A percentile compares a stretch with the other conserved stretches of the same genome.
Evolutionary conservation across 2,113 vertebrate species (phyloP).

Genomic region (Leptobrachium leishanense): DNA sequence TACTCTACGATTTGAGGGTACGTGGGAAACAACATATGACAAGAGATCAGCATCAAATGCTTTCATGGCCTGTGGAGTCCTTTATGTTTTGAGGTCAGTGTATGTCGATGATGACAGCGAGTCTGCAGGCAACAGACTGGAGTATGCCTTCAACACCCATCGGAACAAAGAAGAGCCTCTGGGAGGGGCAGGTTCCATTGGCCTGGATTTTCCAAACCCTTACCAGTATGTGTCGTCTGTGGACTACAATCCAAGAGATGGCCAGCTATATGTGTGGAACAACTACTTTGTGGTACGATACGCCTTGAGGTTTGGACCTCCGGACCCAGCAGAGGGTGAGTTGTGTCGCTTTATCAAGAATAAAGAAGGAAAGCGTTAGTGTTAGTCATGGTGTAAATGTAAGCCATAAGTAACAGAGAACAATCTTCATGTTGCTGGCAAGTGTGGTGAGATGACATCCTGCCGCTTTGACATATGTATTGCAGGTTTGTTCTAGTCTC

Average conservation of each 20-base stretch:
- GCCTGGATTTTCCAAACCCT: slow-evolving; percentile 88
- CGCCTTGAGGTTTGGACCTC: slow-evolving; percentile 83
- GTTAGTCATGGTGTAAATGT: no score
- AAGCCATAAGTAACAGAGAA: no score
- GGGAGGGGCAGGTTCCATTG: slow-evolving; percentile 45
- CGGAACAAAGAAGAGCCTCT: slow-evolving; percentile 77
- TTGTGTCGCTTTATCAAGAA: slow-evolving; percentile 6
- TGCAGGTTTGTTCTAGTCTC: no score
- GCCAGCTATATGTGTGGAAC: slow-evolving; percentile 96
- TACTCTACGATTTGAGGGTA: slow-evolving; percentile 90
- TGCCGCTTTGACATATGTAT: no score
- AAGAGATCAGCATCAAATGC: slow-evolving; percentile 92
- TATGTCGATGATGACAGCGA: slow-evolving; percentile 93
- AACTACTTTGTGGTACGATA: slow-evolving; percentile 92
- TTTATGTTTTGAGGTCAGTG: slow-evolving; percentile 88
- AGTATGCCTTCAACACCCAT: slow-evolving; percentile 91
- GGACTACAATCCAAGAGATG: slow-evolving; percentile 92
- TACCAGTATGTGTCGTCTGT: slow-evolving; percentile 93
- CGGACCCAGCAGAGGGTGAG: slow-evolving; percentile 79
- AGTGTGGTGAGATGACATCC: no score
- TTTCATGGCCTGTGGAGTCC: slow-evolving; percentile 94
- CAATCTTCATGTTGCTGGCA: no score
- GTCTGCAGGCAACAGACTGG: slow-evolving; percentile 81
- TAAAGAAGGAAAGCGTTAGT: neutral
- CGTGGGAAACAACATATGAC: slow-evolving; percentile 92